Evolutionary conservation across 2,888 invertebrate species (phyloP).

Genomic region (Acrobasis consociella): DNA sequence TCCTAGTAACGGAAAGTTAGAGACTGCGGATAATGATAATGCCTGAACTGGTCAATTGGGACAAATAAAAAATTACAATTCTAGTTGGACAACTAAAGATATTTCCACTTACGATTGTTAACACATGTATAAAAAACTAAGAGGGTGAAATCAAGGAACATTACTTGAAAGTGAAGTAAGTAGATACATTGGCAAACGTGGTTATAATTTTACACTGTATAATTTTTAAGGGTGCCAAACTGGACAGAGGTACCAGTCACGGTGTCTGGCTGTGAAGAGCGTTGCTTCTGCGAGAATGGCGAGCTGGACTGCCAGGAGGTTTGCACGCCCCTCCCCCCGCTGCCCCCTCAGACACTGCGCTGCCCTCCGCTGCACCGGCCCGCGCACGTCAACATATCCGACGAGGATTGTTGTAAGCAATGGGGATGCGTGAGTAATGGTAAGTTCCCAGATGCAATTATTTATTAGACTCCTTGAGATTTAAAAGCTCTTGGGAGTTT

Average conservation of each 20-base stretch:
- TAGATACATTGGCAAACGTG: no score
- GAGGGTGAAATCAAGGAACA: no score
- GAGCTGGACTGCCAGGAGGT: conserved; percentile 92
- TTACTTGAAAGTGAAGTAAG: no score
- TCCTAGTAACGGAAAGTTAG: no score
- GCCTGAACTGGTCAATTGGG: no score
- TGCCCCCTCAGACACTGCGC: conserved; percentile 88
- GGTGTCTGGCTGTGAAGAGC: conserved; percentile 91
- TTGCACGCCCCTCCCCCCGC: conserved; percentile 89
- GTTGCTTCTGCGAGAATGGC: conserved; percentile 94
- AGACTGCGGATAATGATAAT: no score
- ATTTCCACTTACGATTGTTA: no score
- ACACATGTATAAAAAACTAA: no score
- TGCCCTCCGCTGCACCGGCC: conserved; percentile 88
- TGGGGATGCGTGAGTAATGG: conserved; percentile 85
- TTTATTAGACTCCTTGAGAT: no score
- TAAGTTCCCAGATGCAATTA: conserved; percentile 37
- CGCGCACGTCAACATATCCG: conserved; percentile 82
- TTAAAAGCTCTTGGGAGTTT: no score
- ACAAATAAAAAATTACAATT: no score
- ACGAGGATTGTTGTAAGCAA: conserved; percentile 92
- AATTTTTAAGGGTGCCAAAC: conserved; percentile 83
- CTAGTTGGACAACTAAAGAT: no score
- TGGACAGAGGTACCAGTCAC: conserved; percentile 92
- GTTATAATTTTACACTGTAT: neutral